Evolutionary conservation across 2,113 vertebrate species (phyloP), one percentile per base, ranked within the genome.

Genomic region (Sarotherodon lohbergeri): DNA sequence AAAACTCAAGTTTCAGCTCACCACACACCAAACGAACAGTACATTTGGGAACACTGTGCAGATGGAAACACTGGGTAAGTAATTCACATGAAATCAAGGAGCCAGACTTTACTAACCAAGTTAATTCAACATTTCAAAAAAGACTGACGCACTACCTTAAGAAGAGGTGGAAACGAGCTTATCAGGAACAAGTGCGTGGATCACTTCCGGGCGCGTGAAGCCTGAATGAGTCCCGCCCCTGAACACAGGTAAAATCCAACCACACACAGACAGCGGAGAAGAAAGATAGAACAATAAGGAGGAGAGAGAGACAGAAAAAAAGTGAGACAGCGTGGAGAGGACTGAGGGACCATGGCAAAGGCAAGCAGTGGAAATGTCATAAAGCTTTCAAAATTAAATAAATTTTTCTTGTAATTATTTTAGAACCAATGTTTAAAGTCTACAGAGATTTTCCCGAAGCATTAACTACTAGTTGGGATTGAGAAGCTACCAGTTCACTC

Each of bases 281-380:
- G 1, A 66, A n/a, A 22, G 4, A 22, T 5, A 39, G 4, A 34
- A n/a, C 6, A n/a, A 17, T 39, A 39, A 12, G 0, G 61, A 0
- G 32, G 61, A 39, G 61, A 13, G 61, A 3, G 17, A 39, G 19
- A 66, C 7, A 13, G 4, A 63, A 2, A 56, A 56, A 46, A 68
- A 8, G 34, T 68, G 61, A 68, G 61, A 39, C 61, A 66, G 61
- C 32, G 17, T 66, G 17, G 61, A 12, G 61, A 66, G 61, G 3
- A 22, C 4, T 22, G 34, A 39, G 11, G 61, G 11, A 39, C 61
- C 7, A 6, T 66, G 61, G 34, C 34, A 39, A 66, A 66, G 34
- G 68, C 68, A 43, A 73, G 68, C 8, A 46, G 39, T 46, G 22
- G 2, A 46, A 73, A 17, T 27, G 22, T 43, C 36, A 41, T 3